phyloP scores from a whole-genome alignment of 92 coral and sea anemone species.

The Porites evermanni region DNA sequence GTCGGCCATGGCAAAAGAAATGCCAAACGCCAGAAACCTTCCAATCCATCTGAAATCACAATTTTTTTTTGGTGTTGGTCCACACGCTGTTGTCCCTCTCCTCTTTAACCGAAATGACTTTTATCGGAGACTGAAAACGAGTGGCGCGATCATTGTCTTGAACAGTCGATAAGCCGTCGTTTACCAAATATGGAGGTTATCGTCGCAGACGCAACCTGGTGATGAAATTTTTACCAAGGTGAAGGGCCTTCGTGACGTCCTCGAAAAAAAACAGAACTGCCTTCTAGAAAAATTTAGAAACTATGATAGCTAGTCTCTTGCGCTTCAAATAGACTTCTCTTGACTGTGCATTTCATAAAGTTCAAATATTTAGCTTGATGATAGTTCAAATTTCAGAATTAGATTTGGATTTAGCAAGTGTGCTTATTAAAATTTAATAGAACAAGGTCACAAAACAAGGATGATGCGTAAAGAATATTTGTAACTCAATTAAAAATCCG shows the following conservation, averaged over 20 bases:
- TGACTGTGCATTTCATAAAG: too few relatives aligned
- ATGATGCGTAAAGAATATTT: too few relatives aligned
- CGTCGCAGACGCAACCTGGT: conserved; percentile 12
- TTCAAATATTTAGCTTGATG: too few relatives aligned
- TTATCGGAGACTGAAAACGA: conserved; percentile 23
- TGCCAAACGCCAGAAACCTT: conserved; percentile 48
- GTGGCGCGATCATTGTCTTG: conserved; percentile 26
- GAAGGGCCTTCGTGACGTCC: not conserved
- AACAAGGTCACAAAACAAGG: too few relatives aligned
- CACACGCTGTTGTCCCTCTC: conserved; percentile 41
- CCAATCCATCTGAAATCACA: conserved; percentile 44
- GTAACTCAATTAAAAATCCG: too few relatives aligned
- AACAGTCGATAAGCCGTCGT: conserved; percentile 45
- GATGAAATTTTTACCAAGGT: not conserved
- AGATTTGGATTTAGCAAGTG: too few relatives aligned
- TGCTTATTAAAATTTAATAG: too few relatives aligned
- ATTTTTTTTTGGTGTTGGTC: not conserved
- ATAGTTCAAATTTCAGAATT: too few relatives aligned
- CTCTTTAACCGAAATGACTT: conserved; percentile 8
- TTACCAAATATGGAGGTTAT: conserved; percentile 57
- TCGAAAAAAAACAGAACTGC: not conserved
- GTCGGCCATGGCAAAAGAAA: conserved; percentile 51
- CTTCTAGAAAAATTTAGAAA: too few relatives aligned
- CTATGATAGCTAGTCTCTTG: too few relatives aligned
- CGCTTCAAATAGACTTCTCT: too few relatives aligned